Evolutionary conservation across 1,140 invertebrate species (phyloP), one percentile per base, ranked within the genome.

Genomic region (Drosophila murphyi): DNA sequence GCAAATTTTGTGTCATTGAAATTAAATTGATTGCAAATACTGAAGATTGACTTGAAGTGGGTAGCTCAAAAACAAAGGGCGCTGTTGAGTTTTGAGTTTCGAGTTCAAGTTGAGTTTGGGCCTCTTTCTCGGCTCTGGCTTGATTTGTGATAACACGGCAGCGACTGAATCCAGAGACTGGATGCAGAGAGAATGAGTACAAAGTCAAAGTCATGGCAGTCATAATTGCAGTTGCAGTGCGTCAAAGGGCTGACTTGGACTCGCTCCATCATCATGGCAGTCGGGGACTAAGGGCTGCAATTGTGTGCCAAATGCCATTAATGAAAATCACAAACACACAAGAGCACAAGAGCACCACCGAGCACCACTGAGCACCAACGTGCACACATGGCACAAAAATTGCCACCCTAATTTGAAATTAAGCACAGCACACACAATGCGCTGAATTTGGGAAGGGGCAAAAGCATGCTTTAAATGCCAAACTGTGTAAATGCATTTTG

Each of bases 11-110:
- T 81, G 80, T 81, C 85, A 89, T 89, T 89, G 86, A 89, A 89
- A 89, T 89, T 89, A 89, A 89, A 89, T 89, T 89, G 85, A 89
- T 89, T 89, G 85, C 85, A 89, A 89, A 89, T 89, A 89, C 86
- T 85, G 72, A 85, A 89, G 86, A 89, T 88, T 88, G 81, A 89
- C 80, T 88, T 89, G 77, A 83, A 88, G 80, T 73, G 74, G 73
- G 77, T 32, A 57, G 64, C 52, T 50, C 35, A 56, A 64, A 72
- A 76, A 76, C 67, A 70, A 70, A 72, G 63, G 56, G 29, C 47
- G 12, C 12, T 54, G n/a, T 31, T 4, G 54, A 47, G 31, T 3
- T 8, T 20, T 20, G 20, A 20, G 20, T 20, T 20, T 20, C 20
- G 20, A 41, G 39, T 41, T 41, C 8, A 48, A 12, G 20, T 20